Percentiles rank a stretch among this genome's conserved stretches.
Conservation (phyloP, 1,140 invertebrate species). For the Drosophila prosaltans region DNA sequence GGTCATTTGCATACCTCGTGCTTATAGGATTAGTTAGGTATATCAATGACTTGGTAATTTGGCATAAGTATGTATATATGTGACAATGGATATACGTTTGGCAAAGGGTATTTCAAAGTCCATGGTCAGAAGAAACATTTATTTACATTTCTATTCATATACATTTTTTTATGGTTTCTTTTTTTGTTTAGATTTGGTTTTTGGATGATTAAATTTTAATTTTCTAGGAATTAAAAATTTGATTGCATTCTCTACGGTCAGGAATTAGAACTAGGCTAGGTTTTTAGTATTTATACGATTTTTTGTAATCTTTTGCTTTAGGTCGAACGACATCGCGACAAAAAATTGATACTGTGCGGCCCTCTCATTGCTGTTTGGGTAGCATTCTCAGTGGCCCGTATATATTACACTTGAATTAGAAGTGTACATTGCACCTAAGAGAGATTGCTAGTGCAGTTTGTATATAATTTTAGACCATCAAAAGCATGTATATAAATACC, state of each 20-base stretch:
- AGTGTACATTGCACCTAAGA: slow-evolving; percentile 72
- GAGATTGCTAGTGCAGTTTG: slow-evolving; percentile 45
- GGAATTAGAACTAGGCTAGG: too few species aligned
- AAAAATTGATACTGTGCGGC: neutral
- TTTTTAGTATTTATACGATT: neutral
- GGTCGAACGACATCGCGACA: too few species aligned
- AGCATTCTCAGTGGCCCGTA: slow-evolving; percentile 41
- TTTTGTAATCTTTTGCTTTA: neutral
- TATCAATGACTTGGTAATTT: neutral
- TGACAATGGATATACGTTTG: too few species aligned
- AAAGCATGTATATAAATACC: slow-evolving; percentile 72
- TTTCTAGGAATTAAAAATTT: too few species aligned
- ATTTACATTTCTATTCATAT: slow-evolving; percentile 22
- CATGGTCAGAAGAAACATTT: neutral
- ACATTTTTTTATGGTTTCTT: slow-evolving; percentile 33
- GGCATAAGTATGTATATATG: neutral
- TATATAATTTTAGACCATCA: slow-evolving; percentile 80
- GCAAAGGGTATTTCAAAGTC: too few species aligned
- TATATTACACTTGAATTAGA: slow-evolving; percentile 78
- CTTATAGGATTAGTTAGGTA: neutral
- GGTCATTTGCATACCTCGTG: neutral
- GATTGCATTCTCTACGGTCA: too few species aligned
- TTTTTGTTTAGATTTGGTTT: slow-evolving; percentile 22
- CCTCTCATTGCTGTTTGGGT: slow-evolving; percentile 19
- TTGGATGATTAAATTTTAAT: neutral